Evolutionary conservation across 2,888 invertebrate species (phyloP), one percentile per base, ranked within the genome.

Genomic region (Patella ulyssiponensis): DNA sequence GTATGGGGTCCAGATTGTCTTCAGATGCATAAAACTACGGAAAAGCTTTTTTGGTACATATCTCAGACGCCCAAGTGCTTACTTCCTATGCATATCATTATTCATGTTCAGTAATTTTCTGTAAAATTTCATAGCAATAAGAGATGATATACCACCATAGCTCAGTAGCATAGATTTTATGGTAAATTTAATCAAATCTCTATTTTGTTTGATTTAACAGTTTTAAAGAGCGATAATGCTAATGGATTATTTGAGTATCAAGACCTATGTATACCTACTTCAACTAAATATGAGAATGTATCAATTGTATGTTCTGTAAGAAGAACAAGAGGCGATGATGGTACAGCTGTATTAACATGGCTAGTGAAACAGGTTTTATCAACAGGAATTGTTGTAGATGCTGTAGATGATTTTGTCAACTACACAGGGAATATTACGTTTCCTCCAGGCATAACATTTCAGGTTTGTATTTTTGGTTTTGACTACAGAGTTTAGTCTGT

Each of bases 161-260:
- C 23, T 17, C 27, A 11, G 15, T 54, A n/a, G 11, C 56, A 33
- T 0, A 33, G 44, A 4, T 44, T 7, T 9, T 44, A 44, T 44
- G 7, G 44, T 44, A 44, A 44, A 7, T 9, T 44, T 44, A 44
- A 9, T 44, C 9, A 9, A 44, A 44, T 44, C 9, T 1, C 9
- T 44, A 9, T 44, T 44, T 44, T 56, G 76, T 73, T 76, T 73
- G 64, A 69, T 58, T 73, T 81, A 83, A 64, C 84, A 91, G 91
- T 91, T 53, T 76, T 90, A 80, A 91, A 91, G 83, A 91, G 91
- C 84, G 91, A 91, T 86, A 89, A 89, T 85, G 91, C 91, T 70
- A 91, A 91, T 82, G 91, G 91, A 5, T 79, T 90, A 79, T 91
- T 91, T 80, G 87, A 88, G n/a, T 88, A 91, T 74, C 75, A 80